Evolutionary conservation across 2,113 vertebrate species (phyloP), one percentile per base, ranked within the genome.

Genomic region (Galeopterus variegatus): DNA sequence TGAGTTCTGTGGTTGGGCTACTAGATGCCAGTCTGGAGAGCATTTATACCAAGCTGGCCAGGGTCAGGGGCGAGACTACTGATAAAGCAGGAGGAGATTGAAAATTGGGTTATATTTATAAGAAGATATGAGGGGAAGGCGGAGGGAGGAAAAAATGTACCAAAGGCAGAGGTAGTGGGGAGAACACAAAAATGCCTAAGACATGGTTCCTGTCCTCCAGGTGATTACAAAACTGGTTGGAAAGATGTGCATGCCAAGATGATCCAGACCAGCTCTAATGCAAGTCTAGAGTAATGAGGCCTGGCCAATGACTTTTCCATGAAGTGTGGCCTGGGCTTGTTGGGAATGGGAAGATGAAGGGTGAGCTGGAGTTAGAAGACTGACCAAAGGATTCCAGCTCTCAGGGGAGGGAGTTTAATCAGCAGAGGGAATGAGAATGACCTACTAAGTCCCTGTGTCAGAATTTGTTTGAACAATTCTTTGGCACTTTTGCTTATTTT

Each of bases 401-500:
- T 24, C 21, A 33, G 4, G 17, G 58, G 1, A 73, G 18, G 17
- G 4, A 36, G 36, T 17, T n/a, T 2, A 17, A 14, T 15, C 8
- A 81, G 54, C 10, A 17, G 12, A 23, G 41, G 33, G 54, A 69
- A 28, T 4, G 23, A 88, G 26, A 73, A 48, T 31, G 41, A 21
- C 18, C 64, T 48, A 54, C 12, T 5, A 18, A 4, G 5, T 62
- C 14, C 41, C n/a, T 41, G 50, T 1, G 3, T 52, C 52, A 41
- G 9, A 23, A 62, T 33, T 28, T 56, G 48, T n/a, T 76, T 3
- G 14, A 52, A 36, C 41, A 48, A 60, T 9, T 84, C 15, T 67
- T 50, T 65, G 76, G 13, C 36, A 24, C 5, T 24, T 88, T 79
- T 77, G 54, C 45, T 93, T 52, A 36, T 52, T 96, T 96, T 95